Evolutionary conservation across 92 coral and sea anemone species (phyloP).

Genomic region (Phenganax marumi): DNA sequence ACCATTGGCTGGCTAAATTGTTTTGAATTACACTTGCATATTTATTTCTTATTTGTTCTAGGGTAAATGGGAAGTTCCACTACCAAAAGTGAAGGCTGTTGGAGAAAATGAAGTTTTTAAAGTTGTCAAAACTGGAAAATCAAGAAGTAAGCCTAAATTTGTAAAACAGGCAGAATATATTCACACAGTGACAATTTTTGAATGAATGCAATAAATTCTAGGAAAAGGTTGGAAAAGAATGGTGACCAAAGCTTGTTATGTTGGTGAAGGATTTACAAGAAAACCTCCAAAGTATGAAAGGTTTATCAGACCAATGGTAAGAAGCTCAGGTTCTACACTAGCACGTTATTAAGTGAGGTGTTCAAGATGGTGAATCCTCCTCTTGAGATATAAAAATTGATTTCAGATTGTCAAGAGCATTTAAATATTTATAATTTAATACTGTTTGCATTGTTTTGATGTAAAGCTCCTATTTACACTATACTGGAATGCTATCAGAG

Average conservation of each 20-base stretch:
- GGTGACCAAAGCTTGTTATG: slow-evolving; percentile 96
- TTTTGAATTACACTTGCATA: too few relatives aligned
- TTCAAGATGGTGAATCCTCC: too few relatives aligned
- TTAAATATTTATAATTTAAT: too few relatives aligned
- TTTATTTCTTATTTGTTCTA: slow-evolving; percentile 1
- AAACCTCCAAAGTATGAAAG: slow-evolving; percentile 99
- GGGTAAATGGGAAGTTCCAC: slow-evolving; percentile 99
- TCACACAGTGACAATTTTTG: neutral
- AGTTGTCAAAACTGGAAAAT: slow-evolving; percentile 84
- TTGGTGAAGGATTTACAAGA: slow-evolving; percentile 98
- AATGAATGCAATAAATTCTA: slow-evolving; percentile 18
- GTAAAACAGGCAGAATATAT: neutral
- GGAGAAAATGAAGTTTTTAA: slow-evolving; percentile 98
- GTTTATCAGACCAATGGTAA: slow-evolving; percentile 97
- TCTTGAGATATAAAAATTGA: neutral
- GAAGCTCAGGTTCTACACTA: neutral
- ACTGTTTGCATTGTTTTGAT: too few relatives aligned
- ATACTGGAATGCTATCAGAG: too few relatives aligned
- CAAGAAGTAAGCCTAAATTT: slow-evolving; percentile 73
- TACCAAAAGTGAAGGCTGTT: slow-evolving; percentile 97
- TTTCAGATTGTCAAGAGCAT: neutral
- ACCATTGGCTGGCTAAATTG: too few relatives aligned
- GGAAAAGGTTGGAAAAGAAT: slow-evolving; percentile 97
- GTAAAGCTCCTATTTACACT: too few relatives aligned
- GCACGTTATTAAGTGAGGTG: too few relatives aligned